Percentiles rank a stretch among this genome's conserved stretches.
Conservation (phyloP, 1,140 invertebrate genomes). For the Nasonia longicornis region DNA sequence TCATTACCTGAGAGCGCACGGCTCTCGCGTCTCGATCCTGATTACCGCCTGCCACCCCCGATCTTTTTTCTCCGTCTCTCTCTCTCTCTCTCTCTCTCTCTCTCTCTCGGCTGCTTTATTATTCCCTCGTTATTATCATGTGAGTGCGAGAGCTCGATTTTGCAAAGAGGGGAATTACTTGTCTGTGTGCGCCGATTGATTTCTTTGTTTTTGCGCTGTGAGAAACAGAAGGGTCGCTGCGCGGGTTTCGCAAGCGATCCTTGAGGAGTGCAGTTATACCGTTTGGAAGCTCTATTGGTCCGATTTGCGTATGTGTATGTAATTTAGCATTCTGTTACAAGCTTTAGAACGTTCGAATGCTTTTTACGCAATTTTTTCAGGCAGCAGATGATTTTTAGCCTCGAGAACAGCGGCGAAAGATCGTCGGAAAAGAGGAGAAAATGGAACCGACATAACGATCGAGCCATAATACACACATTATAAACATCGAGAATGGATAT, state of each 20-base stretch:
- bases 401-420: not conserved
- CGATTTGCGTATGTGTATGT: not conserved
- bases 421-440: not conserved
- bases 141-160: not conserved
- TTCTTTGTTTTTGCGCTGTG: slow-evolving; percentile 4
- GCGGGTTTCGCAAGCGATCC: not conserved
- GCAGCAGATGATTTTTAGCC: not conserved
- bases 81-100: not conserved
- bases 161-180: slow-evolving; percentile 4
- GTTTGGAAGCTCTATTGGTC: not conserved
- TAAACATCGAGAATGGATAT: not conserved
- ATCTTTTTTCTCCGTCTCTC: not conserved
- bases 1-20: not conserved
- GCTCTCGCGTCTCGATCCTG: not conserved
- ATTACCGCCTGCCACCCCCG: slow-evolving; percentile 6
- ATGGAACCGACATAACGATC: not conserved
- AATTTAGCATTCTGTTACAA: no score
- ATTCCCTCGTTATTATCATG: not conserved
- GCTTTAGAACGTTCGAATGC: not conserved
- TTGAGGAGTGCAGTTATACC: not conserved
- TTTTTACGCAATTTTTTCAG: not conserved
- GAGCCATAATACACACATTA: not conserved
- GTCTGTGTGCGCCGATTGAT: not conserved
- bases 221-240: not conserved
- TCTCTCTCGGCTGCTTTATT: not conserved